Evolutionary conservation across 2,797 vertebrate species (phyloP).

Genomic region (Epinephelus coioides): DNA sequence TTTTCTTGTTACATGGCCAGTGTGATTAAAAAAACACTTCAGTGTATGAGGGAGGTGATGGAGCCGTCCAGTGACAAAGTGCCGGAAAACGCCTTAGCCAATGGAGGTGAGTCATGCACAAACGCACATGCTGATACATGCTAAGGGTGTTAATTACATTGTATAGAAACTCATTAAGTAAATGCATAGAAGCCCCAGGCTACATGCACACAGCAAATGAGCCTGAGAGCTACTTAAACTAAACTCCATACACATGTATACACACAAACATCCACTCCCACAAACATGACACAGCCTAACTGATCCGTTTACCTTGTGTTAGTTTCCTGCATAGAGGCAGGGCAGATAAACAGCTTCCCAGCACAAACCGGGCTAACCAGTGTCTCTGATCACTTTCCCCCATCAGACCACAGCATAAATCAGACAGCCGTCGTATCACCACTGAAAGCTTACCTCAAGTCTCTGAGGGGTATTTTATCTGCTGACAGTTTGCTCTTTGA

Average conservation of each 20-base stretch:
- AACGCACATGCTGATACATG: conserved; percentile 7
- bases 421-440: conserved; percentile 65
- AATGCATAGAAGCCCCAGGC: conserved; percentile 30
- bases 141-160: conserved; percentile 37
- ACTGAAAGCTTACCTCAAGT: conserved; percentile 76
- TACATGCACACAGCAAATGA: conserved; percentile 29
- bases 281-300: not conserved
- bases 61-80: conserved; percentile 91
- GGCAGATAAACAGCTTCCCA: not conserved
- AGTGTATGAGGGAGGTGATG: conserved; percentile 93
- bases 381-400: conserved; percentile 40
- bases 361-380: conserved; percentile 46
- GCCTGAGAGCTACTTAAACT: conserved; percentile 15
- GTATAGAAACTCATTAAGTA: conserved; percentile 67
- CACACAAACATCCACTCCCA: conserved; percentile 2
- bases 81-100: conserved; percentile 90
- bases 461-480: conserved; percentile 77
- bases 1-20: conserved; percentile 73
- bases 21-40: conserved; percentile 90
- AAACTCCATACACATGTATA: conserved; percentile 1
- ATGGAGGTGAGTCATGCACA: conserved; percentile 87
- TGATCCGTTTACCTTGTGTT: conserved; percentile 9
- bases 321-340: not conserved
- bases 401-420: conserved; percentile 71
- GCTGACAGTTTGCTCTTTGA: conserved; percentile 43